Conservation (phyloP, 1,140 invertebrate genomes). For the Danaus melanippus region DNA sequence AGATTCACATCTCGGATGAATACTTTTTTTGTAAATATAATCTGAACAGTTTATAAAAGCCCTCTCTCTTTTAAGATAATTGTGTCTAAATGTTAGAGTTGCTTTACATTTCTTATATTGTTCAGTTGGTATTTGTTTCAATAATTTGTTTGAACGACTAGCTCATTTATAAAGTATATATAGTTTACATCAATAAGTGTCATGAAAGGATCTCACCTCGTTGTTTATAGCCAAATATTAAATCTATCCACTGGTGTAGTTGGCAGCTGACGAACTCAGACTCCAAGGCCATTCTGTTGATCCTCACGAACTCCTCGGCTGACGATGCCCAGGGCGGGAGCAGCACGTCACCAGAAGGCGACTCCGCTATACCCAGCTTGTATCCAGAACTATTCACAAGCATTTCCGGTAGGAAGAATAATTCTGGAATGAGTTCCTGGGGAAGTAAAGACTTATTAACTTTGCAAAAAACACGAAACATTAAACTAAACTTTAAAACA, state of each 20-base stretch:
- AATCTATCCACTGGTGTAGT: constrained; percentile 99
- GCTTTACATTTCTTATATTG: no score
- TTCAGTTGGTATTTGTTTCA: no score
- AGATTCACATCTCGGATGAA: no score
- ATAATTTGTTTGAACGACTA: no score
- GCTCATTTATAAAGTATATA: no score
- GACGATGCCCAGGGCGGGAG: constrained; percentile 97
- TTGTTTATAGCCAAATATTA: constrained; percentile 99
- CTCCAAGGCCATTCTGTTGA: constrained; percentile 98
- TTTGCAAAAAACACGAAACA: no score
- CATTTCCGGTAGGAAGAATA: constrained; percentile 99
- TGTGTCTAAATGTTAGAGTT: no score
- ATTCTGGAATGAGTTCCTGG: constrained; percentile 97
- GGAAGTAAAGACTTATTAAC: constrained; percentile 9
- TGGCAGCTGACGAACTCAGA: constrained; percentile 99
- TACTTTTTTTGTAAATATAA: no score
- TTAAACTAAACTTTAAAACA: no score
- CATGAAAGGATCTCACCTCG: constrained; percentile 80
- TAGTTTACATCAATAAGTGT: no score
- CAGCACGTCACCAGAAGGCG: constrained; percentile 87
- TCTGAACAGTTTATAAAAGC: no score
- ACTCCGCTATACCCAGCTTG: constrained; percentile 89
- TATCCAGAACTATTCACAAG: constrained; percentile 92
- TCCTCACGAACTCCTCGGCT: constrained; percentile 97
- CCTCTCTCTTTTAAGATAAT: no score